Evolutionary conservation across 1,140 invertebrate species (phyloP).

Genomic region (Arion vulgaris): DNA sequence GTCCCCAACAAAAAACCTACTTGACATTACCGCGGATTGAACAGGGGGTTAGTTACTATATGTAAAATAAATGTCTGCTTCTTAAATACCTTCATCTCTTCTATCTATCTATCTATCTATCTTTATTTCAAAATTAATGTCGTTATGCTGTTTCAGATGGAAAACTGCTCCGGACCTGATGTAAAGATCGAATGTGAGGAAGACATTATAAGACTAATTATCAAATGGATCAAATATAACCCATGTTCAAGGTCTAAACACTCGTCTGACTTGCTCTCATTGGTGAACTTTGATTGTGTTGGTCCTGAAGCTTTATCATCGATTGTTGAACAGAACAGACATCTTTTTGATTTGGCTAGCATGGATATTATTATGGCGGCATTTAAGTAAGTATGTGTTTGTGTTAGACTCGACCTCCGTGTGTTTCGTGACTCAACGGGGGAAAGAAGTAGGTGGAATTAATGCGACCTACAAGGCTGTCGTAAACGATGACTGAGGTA

Average conservation of each 20-base stretch:
- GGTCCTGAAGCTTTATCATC: background rate
- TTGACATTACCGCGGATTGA: too few species aligned
- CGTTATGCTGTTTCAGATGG: constrained; percentile 22
- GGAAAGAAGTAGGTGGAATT: too few species aligned
- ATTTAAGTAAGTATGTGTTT: constrained; percentile 24
- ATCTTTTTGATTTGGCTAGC: constrained; percentile 3
- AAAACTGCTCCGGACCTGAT: constrained; percentile 2
- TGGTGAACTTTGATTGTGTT: constrained; percentile 22
- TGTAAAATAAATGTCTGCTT: too few species aligned
- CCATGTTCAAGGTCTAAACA: background rate
- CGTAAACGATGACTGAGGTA: too few species aligned
- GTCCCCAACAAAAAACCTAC: too few species aligned
- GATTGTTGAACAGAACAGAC: constrained; percentile 22
- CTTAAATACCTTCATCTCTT: too few species aligned
- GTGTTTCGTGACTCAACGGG: too few species aligned
- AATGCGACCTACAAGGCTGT: too few species aligned
- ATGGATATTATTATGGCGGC: constrained; percentile 5
- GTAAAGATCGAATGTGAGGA: constrained; percentile 1
- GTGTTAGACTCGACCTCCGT: too few species aligned
- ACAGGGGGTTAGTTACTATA: too few species aligned
- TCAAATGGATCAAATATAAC: constrained; percentile 22
- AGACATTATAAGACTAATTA: constrained; percentile 2
- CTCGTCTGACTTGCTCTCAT: background rate
- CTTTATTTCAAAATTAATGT: too few species aligned
- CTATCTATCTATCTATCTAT: too few species aligned